phyloP scores from a whole-genome alignment of 2,113 vertebrate species.

The Aix galericulata region DNA sequence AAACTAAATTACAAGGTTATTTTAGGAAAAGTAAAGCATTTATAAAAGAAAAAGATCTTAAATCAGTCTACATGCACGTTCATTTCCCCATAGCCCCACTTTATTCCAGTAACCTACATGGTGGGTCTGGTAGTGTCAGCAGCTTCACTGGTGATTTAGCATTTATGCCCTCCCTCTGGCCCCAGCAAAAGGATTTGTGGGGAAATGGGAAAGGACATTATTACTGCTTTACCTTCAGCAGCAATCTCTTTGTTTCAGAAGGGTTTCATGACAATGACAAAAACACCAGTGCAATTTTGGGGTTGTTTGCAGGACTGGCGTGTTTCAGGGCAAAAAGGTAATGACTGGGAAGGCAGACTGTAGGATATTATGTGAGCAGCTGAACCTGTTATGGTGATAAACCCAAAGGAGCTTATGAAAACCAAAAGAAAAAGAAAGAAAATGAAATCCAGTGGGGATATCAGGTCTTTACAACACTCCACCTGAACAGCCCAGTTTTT shows the following conservation, averaged over 20 bases:
- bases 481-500: no score
- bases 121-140: no score
- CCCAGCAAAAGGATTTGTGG: background rate
- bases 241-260: accelerated
- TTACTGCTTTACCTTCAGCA: accelerated
- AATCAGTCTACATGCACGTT: accelerated
- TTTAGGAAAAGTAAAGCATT: no score
- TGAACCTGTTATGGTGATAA: background rate
- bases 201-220: accelerated
- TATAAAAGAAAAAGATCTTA: background rate
- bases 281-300: accelerated
- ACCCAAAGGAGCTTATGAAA: background rate
- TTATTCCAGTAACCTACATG: accelerated
- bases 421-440: background rate
- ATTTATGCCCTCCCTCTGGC: no score
- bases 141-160: no score
- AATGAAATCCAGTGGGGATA: accelerated
- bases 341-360: background rate
- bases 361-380: background rate
- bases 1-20: accelerated
- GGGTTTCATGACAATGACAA: accelerated
- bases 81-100: background rate
- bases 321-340: background rate
- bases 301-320: accelerated
- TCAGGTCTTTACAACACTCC: background rate